A percentile compares a stretch with the other conserved stretches of the same genome.
phyloP scores from a whole-genome alignment of 2,888 invertebrate genomes.

The Lasioglossum marginatum region DNA sequence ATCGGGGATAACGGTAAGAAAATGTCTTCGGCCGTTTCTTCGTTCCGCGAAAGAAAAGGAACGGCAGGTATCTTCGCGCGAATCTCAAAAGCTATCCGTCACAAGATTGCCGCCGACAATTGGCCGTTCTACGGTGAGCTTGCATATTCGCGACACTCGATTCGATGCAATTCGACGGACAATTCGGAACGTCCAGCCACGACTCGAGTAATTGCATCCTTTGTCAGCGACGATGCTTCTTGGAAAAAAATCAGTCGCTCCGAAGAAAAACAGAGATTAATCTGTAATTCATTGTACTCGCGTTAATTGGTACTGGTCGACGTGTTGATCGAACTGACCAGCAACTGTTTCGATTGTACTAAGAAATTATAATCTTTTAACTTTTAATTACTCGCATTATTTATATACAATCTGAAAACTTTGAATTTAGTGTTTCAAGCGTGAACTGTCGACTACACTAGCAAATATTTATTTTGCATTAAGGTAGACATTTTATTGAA shows the following conservation, averaged over 20 bases:
- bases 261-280: neutral
- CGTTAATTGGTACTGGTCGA: neutral
- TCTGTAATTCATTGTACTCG: neutral
- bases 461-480: too few relatives aligned
- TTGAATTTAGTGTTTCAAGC: too few relatives aligned
- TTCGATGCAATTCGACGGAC: slow-evolving; percentile 40
- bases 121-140: slow-evolving; percentile 68
- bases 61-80: slow-evolving; percentile 62
- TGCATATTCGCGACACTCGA: slow-evolving; percentile 63
- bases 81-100: slow-evolving; percentile 67
- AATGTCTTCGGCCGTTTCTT: slow-evolving; percentile 71
- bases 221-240: neutral
- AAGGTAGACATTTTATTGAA: too few relatives aligned
- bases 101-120: slow-evolving; percentile 62
- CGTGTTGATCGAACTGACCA: neutral
- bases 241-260: neutral
- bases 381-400: too few relatives aligned
- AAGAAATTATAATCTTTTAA: too few relatives aligned
- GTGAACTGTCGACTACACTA: too few relatives aligned
- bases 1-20: slow-evolving; percentile 75
- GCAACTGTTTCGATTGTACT: neutral
- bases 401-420: too few relatives aligned
- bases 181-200: slow-evolving; percentile 16
- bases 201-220: slow-evolving; percentile 10
- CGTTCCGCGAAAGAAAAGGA: slow-evolving; percentile 59